A percentile compares a stretch with the other conserved stretches of the same genome.
Evolutionary conservation across 2,888 invertebrate species (phyloP).

Genomic region (Tachina fera): DNA sequence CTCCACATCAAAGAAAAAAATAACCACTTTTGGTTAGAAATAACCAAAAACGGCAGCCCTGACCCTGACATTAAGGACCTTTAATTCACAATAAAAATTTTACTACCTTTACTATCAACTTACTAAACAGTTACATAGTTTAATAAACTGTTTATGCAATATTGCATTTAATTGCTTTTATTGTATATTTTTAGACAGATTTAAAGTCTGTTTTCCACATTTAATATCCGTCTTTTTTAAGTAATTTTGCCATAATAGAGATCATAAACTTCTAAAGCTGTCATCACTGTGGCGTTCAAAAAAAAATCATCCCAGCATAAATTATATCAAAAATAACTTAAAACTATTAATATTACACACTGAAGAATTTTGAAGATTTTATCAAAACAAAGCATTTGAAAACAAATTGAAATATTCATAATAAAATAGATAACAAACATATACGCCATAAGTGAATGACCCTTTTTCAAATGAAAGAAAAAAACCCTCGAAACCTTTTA

Average conservation of each 20-base stretch:
- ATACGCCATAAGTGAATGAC: constrained; percentile 22
- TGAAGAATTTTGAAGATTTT: constrained; percentile 48
- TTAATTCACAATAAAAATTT: too few relatives aligned
- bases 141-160: too few relatives aligned
- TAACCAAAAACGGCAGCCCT: too few relatives aligned
- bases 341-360: not conserved
- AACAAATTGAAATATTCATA: constrained; percentile 49
- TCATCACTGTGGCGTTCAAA: constrained; percentile 76
- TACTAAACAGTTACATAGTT: too few relatives aligned
- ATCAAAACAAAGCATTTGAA: constrained; percentile 50
- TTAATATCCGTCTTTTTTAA: too few relatives aligned
- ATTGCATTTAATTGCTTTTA: too few relatives aligned
- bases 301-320: constrained; percentile 36
- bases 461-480: constrained; percentile 39
- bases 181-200: too few relatives aligned
- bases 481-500: constrained; percentile 6
- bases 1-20: too few relatives aligned
- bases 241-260: constrained; percentile 71
- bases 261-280: constrained; percentile 76
- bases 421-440: not conserved
- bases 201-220: too few relatives aligned
- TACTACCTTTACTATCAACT: too few relatives aligned
- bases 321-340: constrained; percentile 21
- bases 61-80: too few relatives aligned
- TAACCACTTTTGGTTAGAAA: too few relatives aligned